A percentile compares a stretch with the other conserved stretches of the same genome.
These are phyloP conservation scores for Periophthalmodon schlosseri DNA, from an alignment of 2,113 vertebrate species.

Conservation along the genomic window DNA sequence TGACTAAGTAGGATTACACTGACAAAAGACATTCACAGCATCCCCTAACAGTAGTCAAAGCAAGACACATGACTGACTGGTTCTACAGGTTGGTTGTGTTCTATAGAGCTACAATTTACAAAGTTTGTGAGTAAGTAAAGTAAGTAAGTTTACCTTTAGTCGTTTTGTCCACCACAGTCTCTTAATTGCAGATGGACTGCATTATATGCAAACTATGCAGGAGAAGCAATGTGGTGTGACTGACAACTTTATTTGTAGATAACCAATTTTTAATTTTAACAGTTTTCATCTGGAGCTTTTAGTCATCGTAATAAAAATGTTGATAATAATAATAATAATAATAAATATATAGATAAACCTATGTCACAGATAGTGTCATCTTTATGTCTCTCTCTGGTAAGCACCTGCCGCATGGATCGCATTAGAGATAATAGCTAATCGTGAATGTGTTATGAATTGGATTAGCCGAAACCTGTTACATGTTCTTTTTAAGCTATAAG, in stretches of 20 bases:
- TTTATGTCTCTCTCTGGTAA: conserved; percentile 39
- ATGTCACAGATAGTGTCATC: neutral
- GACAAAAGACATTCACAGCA: neutral
- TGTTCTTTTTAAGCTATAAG: neutral
- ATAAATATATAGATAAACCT: neutral
- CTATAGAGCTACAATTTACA: neutral
- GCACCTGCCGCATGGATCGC: conserved; percentile 44
- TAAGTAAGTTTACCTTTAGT: neutral
- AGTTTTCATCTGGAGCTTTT: too few species aligned
- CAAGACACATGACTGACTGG: conserved; percentile 1
- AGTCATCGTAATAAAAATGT: neutral
- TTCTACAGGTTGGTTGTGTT: conserved; percentile 1
- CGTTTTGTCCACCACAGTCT: neutral
- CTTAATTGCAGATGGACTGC: too few species aligned
- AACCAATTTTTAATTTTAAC: too few species aligned
- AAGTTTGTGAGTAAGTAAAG: neutral
- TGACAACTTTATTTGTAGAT: neutral
- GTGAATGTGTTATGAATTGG: neutral
- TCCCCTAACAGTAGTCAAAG: neutral
- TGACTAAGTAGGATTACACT: neutral
- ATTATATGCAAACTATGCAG: too few species aligned
- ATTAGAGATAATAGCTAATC: conserved; percentile 10
- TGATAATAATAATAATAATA: neutral
- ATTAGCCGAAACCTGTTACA: neutral
- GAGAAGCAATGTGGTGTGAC: neutral